Evolutionary conservation across 2,113 vertebrate genomes (phyloP).

Genomic region (Paramisgurnus dabryanus): DNA sequence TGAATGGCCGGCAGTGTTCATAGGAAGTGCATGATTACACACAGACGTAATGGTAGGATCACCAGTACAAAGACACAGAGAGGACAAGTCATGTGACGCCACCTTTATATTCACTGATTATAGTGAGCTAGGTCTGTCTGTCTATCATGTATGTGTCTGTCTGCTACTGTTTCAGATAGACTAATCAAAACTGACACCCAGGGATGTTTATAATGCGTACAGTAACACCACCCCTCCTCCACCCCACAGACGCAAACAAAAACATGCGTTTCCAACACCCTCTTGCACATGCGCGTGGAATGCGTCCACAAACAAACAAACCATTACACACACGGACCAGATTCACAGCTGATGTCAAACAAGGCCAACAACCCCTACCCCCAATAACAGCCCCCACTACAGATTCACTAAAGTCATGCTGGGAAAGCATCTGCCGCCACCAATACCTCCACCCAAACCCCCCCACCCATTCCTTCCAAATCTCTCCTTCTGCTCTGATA

Average conservation of each 20-base stretch:
- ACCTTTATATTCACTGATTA: background rate
- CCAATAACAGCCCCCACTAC: constrained; percentile 16
- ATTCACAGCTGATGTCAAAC: constrained; percentile 50
- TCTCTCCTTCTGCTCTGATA: constrained; percentile 42
- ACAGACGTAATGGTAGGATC: constrained; percentile 24
- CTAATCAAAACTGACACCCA: constrained; percentile 16
- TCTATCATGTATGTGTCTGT: background rate
- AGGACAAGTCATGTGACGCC: background rate
- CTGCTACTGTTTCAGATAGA: background rate
- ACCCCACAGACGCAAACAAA: constrained; percentile 19
- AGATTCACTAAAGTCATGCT: constrained; percentile 61
- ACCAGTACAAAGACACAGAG: constrained; percentile 25
- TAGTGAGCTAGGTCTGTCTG: background rate
- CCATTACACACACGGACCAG: constrained; percentile 18
- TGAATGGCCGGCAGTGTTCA: constrained; percentile 52
- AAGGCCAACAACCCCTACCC: constrained; percentile 36
- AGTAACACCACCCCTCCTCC: constrained; percentile 26
- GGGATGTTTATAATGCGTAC: constrained; percentile 22
- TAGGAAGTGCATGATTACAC: constrained; percentile 56
- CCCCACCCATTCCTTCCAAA: constrained; percentile 36
- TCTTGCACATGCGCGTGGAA: background rate
- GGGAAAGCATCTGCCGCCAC: constrained; percentile 59
- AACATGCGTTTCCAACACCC: constrained; percentile 14
- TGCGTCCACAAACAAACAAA: constrained; percentile 36
- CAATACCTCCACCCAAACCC: constrained; percentile 34